Conservation (phyloP, 1,140 invertebrate species). For the Galleria mellonella region DNA sequence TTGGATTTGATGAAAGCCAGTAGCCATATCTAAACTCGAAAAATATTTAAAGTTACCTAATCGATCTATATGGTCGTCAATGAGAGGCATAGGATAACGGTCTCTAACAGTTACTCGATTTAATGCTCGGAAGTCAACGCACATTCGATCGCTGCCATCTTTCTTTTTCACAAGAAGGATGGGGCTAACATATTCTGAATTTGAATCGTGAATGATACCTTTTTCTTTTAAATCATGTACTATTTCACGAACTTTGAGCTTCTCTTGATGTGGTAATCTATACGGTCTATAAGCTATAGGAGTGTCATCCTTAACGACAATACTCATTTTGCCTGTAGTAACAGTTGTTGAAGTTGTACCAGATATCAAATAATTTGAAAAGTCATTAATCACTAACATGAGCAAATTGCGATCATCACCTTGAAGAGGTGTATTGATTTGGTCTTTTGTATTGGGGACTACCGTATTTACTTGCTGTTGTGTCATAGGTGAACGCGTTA, state of each 20-base stretch:
- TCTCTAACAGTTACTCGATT: slow-evolving; percentile 32
- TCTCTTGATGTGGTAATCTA: not conserved
- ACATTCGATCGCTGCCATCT: slow-evolving; percentile 29
- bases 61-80: slow-evolving; percentile 15
- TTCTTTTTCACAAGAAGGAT: slow-evolving; percentile 46
- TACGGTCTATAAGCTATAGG: not conserved
- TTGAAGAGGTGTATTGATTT: too few species aligned
- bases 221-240: not conserved
- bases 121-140: slow-evolving; percentile 14
- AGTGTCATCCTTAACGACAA: not conserved
- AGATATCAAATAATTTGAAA: too few species aligned
- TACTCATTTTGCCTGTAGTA: too few species aligned
- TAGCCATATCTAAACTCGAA: slow-evolving; percentile 8
- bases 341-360: too few species aligned
- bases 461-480: too few species aligned
- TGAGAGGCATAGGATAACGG: slow-evolving; percentile 31
- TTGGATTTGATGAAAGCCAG: slow-evolving; percentile 9
- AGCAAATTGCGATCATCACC: too few species aligned
- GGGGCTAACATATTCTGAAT: slow-evolving; percentile 19
- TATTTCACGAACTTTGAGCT: not conserved
- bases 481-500: too few species aligned
- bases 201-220: not conserved
- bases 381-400: too few species aligned
- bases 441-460: too few species aligned
- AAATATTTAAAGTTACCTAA: slow-evolving; percentile 11